phyloP scores from a whole-genome alignment of 2,797 vertebrate genomes.

The Muscicapa comitata region DNA sequence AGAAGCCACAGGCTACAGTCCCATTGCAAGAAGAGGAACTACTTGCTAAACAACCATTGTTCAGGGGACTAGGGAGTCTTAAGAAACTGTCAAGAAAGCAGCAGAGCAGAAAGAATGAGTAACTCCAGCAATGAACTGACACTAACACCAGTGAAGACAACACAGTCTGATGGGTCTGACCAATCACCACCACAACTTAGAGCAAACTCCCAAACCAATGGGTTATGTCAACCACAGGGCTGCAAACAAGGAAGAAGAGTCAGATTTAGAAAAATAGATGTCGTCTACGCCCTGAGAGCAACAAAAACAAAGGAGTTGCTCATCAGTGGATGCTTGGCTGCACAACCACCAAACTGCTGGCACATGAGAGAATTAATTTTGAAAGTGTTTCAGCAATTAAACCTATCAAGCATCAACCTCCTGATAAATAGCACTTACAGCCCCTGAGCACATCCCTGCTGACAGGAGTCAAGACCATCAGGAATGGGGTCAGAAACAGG shows the following conservation, averaged over 20 bases:
- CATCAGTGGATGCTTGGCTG: neutral
- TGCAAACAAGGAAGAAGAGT: slow-evolving; percentile 9
- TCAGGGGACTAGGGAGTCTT: neutral
- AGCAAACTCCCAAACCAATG: neutral
- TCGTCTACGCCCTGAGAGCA: neutral
- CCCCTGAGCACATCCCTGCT: neutral
- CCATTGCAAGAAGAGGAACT: neutral
- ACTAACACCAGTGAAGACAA: neutral
- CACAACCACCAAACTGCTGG: neutral
- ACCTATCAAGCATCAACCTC: neutral
- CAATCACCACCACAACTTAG: neutral
- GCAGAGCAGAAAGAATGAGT: neutral
- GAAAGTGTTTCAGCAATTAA: neutral
- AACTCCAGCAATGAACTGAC: neutral
- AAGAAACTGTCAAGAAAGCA: neutral
- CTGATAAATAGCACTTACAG: neutral
- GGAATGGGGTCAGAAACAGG: neutral
- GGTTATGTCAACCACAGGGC: neutral
- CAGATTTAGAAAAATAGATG: neutral
- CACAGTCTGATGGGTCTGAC: neutral
- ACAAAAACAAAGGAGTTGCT: neutral
- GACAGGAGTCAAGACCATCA: neutral
- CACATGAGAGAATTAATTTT: neutral
- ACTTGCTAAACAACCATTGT: neutral
- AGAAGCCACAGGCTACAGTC: neutral